These are phyloP conservation scores for Alethe castanea DNA, from an alignment of 2,113 vertebrate genomes.

Conservation along the genomic window DNA sequence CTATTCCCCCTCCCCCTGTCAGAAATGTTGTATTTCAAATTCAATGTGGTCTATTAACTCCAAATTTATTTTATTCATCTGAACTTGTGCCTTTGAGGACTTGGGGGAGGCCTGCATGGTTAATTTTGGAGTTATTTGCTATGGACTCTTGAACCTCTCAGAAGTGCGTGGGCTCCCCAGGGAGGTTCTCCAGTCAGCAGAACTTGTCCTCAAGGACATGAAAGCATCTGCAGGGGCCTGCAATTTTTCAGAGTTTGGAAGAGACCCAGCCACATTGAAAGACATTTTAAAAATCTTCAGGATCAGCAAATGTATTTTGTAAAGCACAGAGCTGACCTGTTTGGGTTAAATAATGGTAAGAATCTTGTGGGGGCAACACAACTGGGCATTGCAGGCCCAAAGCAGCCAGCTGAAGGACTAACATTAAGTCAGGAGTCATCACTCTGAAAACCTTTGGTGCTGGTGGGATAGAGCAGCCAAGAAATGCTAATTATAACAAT, in stretches of 20 bases:
- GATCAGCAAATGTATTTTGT: background rate
- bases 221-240: slow-evolving; percentile 15
- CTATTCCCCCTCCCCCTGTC: background rate
- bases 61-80: background rate
- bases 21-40: background rate
- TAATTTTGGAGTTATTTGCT: slow-evolving; percentile 45
- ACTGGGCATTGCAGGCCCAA: background rate
- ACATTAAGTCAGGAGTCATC: background rate
- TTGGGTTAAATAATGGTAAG: background rate
- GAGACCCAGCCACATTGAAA: background rate
- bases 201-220: slow-evolving; percentile 25
- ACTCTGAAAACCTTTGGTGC: background rate
- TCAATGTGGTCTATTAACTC: slow-evolving; percentile 3
- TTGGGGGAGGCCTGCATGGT: background rate
- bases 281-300: background rate
- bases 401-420: background rate
- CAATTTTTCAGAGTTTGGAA: background rate
- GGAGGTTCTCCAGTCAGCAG: background rate
- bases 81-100: background rate
- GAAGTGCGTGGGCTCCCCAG: background rate
- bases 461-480: background rate
- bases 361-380: background rate
- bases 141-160: slow-evolving; percentile 14
- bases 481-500: background rate
- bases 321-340: background rate